Evolutionary conservation across 2,888 invertebrate species (phyloP), one percentile per base, ranked within the genome.

Genomic region (Pteria penguin): DNA sequence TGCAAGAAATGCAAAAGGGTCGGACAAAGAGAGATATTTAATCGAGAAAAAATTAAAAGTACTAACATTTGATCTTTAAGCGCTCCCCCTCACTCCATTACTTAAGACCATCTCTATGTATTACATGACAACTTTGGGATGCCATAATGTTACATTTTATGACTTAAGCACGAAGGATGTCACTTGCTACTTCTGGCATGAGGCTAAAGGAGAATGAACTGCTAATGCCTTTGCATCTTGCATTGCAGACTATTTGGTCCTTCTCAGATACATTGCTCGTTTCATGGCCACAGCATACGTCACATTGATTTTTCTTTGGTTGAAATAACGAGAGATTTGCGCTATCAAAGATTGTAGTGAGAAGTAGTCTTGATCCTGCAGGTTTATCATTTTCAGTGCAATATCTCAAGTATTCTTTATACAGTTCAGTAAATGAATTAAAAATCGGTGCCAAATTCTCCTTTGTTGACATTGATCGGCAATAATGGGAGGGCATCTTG

Each of bases 281-380:
- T 24, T 55, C 55, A 55, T 55, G 55, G n/a, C n/a, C n/a, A n/a
- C n/a, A n/a, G n/a, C n/a, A n/a, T n/a, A n/a, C n/a, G n/a, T n/a
- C n/a, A n/a, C 60, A 69, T 60, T 60, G 69, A 31, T 69, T 60
- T 27, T 69, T 69, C 32, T 69, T 69, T 14, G 69, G 33, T 33
- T 69, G 69, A 60, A 45, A 69, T 18, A 69, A 27, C 11, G 60
- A 27, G 33, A 69, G 45, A 60, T 45, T 69, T 60, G 8, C 1
- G 26, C 57, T 22, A 2, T 69, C 29, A 69, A 60, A 69, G 26
- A 58, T 36, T 3, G 55, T 22, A 24, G 18, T 24, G 55, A 55
- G 18, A n/a, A 55, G 18, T 55, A 24, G 55, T 4, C 55, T 55
- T 24, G 55, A 55, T 14, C n/a, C 55, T 24, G 55, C 24, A 3